phyloP scores from a whole-genome alignment of 2,113 vertebrate genomes.

The Chaetorhynchus papuensis region DNA sequence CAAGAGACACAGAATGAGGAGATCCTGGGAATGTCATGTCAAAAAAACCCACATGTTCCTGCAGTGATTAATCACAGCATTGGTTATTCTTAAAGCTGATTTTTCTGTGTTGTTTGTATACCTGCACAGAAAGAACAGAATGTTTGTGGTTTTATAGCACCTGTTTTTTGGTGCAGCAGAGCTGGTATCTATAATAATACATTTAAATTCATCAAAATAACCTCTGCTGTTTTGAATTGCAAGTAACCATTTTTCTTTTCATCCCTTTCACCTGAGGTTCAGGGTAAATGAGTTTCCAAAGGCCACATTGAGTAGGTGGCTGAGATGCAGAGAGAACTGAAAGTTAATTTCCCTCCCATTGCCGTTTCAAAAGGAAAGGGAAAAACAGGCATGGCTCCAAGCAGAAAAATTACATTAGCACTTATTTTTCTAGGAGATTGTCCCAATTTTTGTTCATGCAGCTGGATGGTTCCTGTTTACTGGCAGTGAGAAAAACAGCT shows the following conservation, averaged over 20 bases:
- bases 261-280: background rate
- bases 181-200: background rate
- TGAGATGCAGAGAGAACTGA: background rate
- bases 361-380: background rate
- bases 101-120: background rate
- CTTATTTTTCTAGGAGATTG: background rate
- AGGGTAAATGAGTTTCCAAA: slow-evolving; percentile 8
- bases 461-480: slow-evolving; percentile 1
- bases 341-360: background rate
- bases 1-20: background rate
- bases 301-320: slow-evolving; percentile 10
- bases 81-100: background rate
- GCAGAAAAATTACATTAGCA: background rate
- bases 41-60: background rate
- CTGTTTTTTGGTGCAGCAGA: background rate
- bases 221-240: background rate
- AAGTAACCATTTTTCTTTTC: background rate
- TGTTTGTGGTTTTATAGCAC: background rate
- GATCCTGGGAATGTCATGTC: background rate
- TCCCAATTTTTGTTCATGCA: background rate
- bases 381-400: background rate
- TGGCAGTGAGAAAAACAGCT: background rate
- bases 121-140: background rate
- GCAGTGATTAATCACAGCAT: background rate
- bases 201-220: background rate